Evolutionary conservation across 2,888 invertebrate genomes (phyloP).

Genomic region (Zhuqinia jingwanae): DNA sequence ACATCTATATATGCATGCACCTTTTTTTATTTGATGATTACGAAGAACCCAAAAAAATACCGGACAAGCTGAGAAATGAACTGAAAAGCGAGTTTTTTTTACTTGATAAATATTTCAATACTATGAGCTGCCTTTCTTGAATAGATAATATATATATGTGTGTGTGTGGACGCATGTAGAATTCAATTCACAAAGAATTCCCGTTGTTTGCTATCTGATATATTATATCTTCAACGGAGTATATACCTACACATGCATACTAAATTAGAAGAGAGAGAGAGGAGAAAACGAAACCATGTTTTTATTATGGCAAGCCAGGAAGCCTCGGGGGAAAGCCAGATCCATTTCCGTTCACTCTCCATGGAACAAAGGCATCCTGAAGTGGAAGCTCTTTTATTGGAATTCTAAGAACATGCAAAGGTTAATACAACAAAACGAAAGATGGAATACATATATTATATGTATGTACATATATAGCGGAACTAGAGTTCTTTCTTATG

Average conservation of each 20-base stretch:
- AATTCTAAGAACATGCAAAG: constrained; percentile 17
- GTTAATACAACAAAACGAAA: constrained; percentile 3
- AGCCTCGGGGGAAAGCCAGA: constrained; percentile 55
- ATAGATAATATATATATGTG: neutral
- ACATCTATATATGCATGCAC: no score
- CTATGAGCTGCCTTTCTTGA: neutral
- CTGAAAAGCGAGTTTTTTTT: neutral
- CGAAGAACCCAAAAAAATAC: neutral
- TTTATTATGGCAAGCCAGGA: constrained; percentile 12
- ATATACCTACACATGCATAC: no score
- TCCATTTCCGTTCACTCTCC: constrained; percentile 40
- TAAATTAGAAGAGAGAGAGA: no score
- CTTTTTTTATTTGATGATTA: no score
- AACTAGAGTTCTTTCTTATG: no score
- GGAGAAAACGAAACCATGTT: neutral
- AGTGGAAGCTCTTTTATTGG: constrained; percentile 33
- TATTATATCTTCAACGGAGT: neutral
- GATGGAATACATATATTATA: neutral
- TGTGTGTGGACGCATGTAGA: neutral
- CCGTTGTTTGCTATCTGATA: neutral
- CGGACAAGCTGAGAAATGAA: neutral
- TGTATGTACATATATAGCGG: neutral
- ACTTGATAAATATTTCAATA: neutral
- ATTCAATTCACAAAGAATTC: no score
- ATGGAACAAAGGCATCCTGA: constrained; percentile 20